phyloP scores from a whole-genome alignment of 1,140 invertebrate species.

The Tribolium castaneum region DNA sequence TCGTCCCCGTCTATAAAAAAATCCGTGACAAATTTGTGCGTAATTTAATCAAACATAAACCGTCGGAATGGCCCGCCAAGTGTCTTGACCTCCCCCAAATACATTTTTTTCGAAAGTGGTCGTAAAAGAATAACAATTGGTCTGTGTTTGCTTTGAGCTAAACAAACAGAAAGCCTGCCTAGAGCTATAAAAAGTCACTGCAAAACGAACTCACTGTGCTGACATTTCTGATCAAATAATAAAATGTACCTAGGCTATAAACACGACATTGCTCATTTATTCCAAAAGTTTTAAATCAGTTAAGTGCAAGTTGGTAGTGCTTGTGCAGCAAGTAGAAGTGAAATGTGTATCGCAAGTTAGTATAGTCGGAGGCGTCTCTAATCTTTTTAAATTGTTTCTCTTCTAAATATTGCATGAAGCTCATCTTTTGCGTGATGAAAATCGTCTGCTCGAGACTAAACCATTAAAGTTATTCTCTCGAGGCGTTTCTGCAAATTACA shows the following conservation, averaged over 20 bases:
- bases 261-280: neutral
- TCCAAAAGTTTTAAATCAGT: neutral
- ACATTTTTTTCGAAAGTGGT: neutral
- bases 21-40: too few relatives aligned
- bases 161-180: neutral
- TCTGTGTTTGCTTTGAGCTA: neutral
- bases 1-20: too few relatives aligned
- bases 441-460: neutral
- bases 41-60: too few relatives aligned
- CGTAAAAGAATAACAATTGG: neutral
- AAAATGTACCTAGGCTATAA: neutral
- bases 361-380: neutral
- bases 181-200: neutral
- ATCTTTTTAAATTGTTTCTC: neutral
- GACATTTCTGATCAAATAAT: neutral
- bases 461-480: neutral
- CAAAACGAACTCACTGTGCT: neutral
- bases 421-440: constrained; percentile 14
- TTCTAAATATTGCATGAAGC: constrained; percentile 1
- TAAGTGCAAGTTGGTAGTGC: neutral
- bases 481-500: neutral
- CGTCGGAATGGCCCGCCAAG: too few relatives aligned
- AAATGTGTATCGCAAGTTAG: neutral
- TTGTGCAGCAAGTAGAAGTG: neutral
- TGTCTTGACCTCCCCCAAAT: neutral